Base-by-base conservation (phyloP, 2,888 invertebrate genomes). In the Chloromyia formosa region DNA sequence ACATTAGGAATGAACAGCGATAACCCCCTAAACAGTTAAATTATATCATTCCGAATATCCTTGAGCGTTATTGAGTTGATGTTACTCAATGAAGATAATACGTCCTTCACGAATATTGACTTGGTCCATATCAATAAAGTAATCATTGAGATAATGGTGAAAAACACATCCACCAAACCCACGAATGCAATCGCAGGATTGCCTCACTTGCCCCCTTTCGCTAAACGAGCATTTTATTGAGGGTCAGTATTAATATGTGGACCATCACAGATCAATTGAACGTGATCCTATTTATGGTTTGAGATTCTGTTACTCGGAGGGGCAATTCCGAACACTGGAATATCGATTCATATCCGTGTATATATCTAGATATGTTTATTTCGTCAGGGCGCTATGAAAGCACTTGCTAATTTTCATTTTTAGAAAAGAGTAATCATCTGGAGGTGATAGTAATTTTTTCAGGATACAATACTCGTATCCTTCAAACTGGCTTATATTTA, bases 211-310 rank as follows among this genome's bases (percentile, higher is more conserved):
- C 61, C n/a, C 27, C 35, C n/a, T 27, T 27, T 4, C 35, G 14
- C 27, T 3, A 23, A 18, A 54, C 54, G 54, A 54, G 20, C 54
- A 14, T 35, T 69, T 53, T 56, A 54, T 54, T 69, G 16, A 56
- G 35, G 69, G 69, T 69, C 69, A 69, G 12, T 56, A 69, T 69
- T 69, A 69, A 69, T 69, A 69, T 69, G 69, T 69, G 69, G 54
- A 18, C 54, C 56, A 69, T 35, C 69, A 27, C 69, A 69, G 69
- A 35, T 69, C 69, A 69, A 69, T 69, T 69, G 69, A 69, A 69
- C 69, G 69, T 69, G 69, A 69, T 69, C 54, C 56, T 69, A 69
- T 69, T 69, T 54, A 69, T 18, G n/a, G 69, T 54, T 69, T 54
- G 23, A 64, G 40, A 69, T 53, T 35, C 54, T 18, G 16, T 45